Evolutionary conservation across 1,140 invertebrate genomes (phyloP).

Genomic region (Drosophila jambulina): DNA sequence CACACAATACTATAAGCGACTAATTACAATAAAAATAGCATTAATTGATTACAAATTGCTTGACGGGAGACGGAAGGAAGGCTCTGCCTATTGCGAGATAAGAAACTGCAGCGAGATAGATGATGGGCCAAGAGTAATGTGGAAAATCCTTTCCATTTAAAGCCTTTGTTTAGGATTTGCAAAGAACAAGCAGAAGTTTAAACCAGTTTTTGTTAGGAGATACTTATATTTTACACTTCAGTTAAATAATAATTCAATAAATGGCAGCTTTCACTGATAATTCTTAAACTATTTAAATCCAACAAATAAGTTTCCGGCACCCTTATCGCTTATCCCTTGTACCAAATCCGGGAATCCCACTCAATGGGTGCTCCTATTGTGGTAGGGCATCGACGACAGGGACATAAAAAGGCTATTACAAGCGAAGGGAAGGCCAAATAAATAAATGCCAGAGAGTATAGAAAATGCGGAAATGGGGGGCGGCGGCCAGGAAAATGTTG

Average conservation of each 20-base stretch:
- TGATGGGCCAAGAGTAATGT: constrained; percentile 2
- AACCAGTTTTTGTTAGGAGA: too few species aligned
- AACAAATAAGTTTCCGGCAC: constrained; percentile 25
- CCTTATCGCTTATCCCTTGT: constrained; percentile 1
- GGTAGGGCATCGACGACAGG: constrained; percentile 62
- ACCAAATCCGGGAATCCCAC: constrained; percentile 16
- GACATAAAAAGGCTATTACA: constrained; percentile 73
- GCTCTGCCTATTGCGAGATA: constrained; percentile 13
- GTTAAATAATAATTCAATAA: background rate
- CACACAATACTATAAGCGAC: constrained; percentile 29
- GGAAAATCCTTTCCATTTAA: constrained; percentile 4
- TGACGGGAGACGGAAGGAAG: constrained; percentile 13
- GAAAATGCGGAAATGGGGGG: constrained; percentile 14
- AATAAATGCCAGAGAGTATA: background rate
- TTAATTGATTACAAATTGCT: constrained; percentile 75
- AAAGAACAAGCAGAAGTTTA: too few species aligned
- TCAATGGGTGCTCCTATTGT: constrained; percentile 40
- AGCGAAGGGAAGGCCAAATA: constrained; percentile 29
- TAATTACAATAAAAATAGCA: constrained; percentile 62
- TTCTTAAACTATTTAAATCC: constrained; percentile 13
- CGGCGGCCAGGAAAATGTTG: constrained; percentile 44
- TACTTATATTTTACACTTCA: too few species aligned
- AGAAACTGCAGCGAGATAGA: constrained; percentile 8
- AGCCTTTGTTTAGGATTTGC: too few species aligned
- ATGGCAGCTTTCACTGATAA: too few species aligned